These are phyloP conservation scores for Cactoblastis cactorum DNA, from an alignment of 2,888 invertebrate species.

Conservation along the genomic window DNA sequence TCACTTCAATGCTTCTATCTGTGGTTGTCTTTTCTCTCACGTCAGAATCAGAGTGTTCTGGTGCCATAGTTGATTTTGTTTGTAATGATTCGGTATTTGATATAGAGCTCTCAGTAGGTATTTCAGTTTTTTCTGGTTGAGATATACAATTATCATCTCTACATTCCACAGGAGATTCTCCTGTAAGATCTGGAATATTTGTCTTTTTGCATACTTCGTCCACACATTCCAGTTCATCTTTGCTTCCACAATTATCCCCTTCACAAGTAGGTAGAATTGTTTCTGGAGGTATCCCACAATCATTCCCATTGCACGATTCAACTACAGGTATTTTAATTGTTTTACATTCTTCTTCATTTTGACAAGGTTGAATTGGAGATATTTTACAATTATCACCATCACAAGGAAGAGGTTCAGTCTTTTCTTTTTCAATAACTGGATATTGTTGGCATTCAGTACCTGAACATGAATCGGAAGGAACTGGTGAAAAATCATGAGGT, in stretches of 20 bases:
- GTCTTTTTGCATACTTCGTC: constrained; percentile 48
- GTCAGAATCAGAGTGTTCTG: background rate
- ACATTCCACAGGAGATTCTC: constrained; percentile 35
- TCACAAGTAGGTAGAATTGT: constrained; percentile 15
- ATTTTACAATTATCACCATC: constrained; percentile 25
- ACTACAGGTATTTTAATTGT: constrained; percentile 18
- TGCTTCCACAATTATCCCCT: constrained; percentile 19
- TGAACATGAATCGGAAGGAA: constrained; percentile 27
- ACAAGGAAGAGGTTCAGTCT: constrained; percentile 19
- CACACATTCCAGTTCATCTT: constrained; percentile 35
- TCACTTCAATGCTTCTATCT: background rate
- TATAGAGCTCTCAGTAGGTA: background rate
- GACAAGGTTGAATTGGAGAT: constrained; percentile 24
- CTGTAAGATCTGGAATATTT: constrained; percentile 30
- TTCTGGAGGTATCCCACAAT: background rate
- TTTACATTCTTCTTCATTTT: constrained; percentile 27
- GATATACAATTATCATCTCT: constrained; percentile 34
- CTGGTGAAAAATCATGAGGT: background rate
- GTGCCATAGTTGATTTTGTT: background rate
- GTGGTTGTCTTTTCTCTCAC: background rate
- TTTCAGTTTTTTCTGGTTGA: background rate
- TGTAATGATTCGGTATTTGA: background rate
- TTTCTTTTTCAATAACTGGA: background rate
- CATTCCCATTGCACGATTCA: constrained; percentile 1
- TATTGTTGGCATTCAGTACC: constrained; percentile 32